These are phyloP conservation scores for Lasioglossum leucozonium DNA, from an alignment of 2,888 invertebrate species.

Conservation along the genomic window DNA sequence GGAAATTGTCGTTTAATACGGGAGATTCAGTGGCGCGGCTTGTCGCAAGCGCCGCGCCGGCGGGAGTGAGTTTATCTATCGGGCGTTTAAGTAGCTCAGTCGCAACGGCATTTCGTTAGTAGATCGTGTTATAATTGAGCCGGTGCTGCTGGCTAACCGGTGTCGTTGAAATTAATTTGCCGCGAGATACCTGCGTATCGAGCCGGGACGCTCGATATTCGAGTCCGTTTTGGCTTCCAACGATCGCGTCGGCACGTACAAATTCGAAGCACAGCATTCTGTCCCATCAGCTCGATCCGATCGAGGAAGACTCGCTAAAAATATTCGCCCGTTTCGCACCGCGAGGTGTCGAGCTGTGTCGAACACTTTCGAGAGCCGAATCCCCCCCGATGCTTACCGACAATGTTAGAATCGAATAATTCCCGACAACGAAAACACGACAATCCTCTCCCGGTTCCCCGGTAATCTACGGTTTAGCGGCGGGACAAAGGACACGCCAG, in stretches of 20 bases:
- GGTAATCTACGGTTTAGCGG: constrained; percentile 13
- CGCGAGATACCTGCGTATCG: not conserved
- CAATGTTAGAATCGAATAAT: not conserved
- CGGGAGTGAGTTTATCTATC: constrained; percentile 7
- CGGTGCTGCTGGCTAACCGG: not conserved
- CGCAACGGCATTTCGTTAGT: not conserved
- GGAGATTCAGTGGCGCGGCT: not conserved
- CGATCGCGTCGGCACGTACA: not conserved
- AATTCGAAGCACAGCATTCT: not conserved
- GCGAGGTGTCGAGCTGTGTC: not conserved
- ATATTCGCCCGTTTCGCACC: not conserved
- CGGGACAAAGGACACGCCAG: not conserved
- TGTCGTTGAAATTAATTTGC: constrained; percentile 34
- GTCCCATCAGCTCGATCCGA: constrained; percentile 4
- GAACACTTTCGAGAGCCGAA: not conserved
- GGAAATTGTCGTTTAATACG: not conserved
- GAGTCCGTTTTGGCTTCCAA: not conserved
- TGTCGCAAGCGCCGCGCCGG: not conserved
- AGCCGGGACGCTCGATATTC: not conserved
- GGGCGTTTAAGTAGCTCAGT: not conserved
- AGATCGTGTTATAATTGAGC: constrained; percentile 18
- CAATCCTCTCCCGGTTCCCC: not conserved
- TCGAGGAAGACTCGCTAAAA: not conserved
- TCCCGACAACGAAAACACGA: not conserved
- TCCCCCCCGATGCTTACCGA: not conserved